Evolutionary conservation across 2,888 invertebrate genomes (phyloP).

Genomic region (Cancer borealis): DNA sequence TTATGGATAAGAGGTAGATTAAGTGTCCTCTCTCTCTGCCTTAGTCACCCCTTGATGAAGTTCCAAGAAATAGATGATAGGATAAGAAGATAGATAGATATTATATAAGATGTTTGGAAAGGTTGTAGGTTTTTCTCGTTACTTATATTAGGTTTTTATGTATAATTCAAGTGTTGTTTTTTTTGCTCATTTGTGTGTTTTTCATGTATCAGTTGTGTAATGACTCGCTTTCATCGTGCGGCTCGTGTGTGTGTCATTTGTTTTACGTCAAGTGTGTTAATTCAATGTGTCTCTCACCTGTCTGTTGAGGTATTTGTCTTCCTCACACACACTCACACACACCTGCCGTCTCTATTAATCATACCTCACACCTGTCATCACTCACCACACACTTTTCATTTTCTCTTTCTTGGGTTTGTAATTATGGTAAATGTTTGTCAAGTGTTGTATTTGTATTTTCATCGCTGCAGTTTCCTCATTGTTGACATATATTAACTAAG

Average conservation of each 20-base stretch:
- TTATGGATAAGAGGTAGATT: too few species aligned
- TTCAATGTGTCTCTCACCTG: not conserved
- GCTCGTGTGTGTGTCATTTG: not conserved
- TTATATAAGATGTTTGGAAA: too few species aligned
- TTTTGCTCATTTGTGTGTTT: not conserved
- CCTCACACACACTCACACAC: not conserved
- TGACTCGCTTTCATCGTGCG: not conserved
- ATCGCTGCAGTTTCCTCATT: not conserved
- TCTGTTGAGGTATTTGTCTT: not conserved
- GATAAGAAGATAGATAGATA: too few species aligned
- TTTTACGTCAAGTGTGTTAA: not conserved
- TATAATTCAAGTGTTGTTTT: too few species aligned
- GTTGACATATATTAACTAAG: not conserved
- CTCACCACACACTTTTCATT: not conserved
- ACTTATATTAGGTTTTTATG: too few species aligned
- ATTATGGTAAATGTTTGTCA: not conserved
- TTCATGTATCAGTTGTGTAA: not conserved
- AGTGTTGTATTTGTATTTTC: not conserved
- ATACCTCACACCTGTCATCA: too few species aligned
- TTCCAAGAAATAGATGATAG: too few species aligned
- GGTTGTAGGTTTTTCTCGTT: too few species aligned
- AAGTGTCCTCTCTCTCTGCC: too few species aligned
- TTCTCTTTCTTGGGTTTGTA: conserved; percentile 45
- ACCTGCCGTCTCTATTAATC: conserved; percentile 7
- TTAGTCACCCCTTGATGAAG: too few species aligned